A percentile compares a stretch with the other conserved stretches of the same genome.
phyloP scores from a whole-genome alignment of 2,797 vertebrate species.

The Pseudomugil tenellus region DNA sequence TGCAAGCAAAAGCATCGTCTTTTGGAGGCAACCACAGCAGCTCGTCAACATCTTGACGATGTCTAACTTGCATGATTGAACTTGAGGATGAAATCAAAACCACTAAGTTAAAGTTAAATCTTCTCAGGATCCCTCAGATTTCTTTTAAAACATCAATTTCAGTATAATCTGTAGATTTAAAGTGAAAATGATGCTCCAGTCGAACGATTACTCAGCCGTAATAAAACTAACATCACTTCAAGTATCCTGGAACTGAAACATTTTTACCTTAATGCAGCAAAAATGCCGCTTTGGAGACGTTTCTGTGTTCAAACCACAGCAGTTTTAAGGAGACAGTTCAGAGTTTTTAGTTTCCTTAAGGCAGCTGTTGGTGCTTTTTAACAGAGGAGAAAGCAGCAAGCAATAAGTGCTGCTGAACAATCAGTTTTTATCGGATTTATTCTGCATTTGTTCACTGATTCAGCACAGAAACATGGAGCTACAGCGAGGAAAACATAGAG shows the following conservation, averaged over 20 bases:
- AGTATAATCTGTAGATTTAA: background rate
- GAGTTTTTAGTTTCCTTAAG: background rate
- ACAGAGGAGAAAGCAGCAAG: background rate
- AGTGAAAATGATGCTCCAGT: background rate
- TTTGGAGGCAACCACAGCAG: background rate
- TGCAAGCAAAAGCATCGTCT: slow-evolving; percentile 27
- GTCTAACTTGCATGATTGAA: background rate
- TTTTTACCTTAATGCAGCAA: background rate
- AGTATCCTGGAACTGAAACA: background rate
- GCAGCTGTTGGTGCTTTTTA: background rate
- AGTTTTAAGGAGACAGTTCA: background rate
- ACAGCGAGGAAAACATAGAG: background rate
- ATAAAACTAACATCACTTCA: background rate
- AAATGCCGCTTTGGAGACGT: background rate
- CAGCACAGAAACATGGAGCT: background rate
- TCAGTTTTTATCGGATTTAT: background rate
- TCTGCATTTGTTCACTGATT: background rate
- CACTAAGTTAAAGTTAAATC: background rate
- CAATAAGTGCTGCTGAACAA: background rate
- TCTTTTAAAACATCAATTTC: background rate
- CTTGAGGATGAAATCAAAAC: background rate
- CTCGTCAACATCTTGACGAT: background rate
- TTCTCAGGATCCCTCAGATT: background rate
- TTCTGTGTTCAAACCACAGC: background rate
- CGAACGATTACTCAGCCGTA: background rate